Evolutionary conservation across 1,140 invertebrate genomes (phyloP), one percentile per base, ranked within the genome.

Genomic region (Panagrolaimus sp.): DNA sequence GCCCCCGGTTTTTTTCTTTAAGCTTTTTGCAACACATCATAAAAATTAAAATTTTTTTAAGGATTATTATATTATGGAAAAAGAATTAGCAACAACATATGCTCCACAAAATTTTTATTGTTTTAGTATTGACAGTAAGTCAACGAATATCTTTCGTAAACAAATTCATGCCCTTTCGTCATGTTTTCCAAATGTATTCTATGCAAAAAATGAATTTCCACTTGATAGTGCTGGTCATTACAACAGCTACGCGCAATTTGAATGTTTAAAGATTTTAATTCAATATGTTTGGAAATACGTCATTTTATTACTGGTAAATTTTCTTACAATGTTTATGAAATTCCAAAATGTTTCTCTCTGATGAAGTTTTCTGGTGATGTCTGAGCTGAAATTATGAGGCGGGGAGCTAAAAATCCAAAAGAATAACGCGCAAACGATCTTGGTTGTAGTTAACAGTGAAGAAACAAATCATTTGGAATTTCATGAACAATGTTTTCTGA

Each of bases 111-210:
- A 66, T 27, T 23, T 48, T 11, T 66, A 66, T 51, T 66, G 65
- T 51, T 66, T 27, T 27, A 11, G 20, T 9, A 66, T 66, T 23
- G 65, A 66, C 27, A 14, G n/a, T 0, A 51, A 66, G 5, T 20
- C 65, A 1, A 16, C 38, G 5, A 13, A 46, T 25, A 27, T 25
- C 9, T 66, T 66, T 20, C 45, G 42, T 7, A n/a, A 13, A 38
- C 43, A 42, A 16, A 66, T 66, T 11, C 14, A 14, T 48, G 20
- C 27, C 5, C 46, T 66, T 46, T 46, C 65, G 8, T 20, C 16
- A 4, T 69, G 67, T 25, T 69, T 69, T 14, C 14, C 42, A 31
- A 69, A 69, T 53, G 67, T 69, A 23, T 67, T 69, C 13, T 8
- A 43, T 11, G 20, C 67, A 0, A 11, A 27, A 25, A 9, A 42